These are phyloP conservation scores for Ceratosolen fusciceps DNA, from an alignment of 1,140 invertebrate genomes.

Conservation along the genomic window DNA sequence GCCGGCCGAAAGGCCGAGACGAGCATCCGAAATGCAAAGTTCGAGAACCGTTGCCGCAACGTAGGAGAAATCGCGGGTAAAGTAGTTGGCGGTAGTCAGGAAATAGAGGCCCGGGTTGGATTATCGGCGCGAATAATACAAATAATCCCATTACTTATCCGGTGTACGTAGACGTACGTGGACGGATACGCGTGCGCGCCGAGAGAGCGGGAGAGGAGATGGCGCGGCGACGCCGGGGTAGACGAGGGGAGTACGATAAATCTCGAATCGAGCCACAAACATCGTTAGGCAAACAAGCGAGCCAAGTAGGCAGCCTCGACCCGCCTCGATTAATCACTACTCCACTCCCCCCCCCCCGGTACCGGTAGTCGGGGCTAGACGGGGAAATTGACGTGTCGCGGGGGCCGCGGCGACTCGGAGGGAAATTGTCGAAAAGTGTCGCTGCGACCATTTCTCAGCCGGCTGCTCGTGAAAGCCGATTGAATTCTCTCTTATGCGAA, in stretches of 20 bases:
- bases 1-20: too few species aligned
- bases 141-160: not conserved
- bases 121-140: not conserved
- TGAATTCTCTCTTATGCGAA: not conserved
- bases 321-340: not conserved
- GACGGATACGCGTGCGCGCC: too few species aligned
- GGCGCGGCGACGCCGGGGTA: too few species aligned
- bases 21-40: too few species aligned
- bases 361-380: not conserved
- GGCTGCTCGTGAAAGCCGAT: slow-evolving; percentile 2
- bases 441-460: slow-evolving; percentile 6
- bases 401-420: not conserved
- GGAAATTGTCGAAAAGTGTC: not conserved
- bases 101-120: too few species aligned
- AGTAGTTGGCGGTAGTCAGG: too few species aligned
- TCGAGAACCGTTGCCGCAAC: too few species aligned
- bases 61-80: too few species aligned
- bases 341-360: too few species aligned
- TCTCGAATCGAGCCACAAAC: not conserved
- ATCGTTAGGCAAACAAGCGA: not conserved
- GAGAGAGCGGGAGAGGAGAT: too few species aligned
- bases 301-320: not conserved
- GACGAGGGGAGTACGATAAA: not conserved
- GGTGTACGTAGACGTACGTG: not conserved
- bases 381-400: not conserved